phyloP scores from a whole-genome alignment of 2,113 vertebrate genomes.

The Narcine bancroftii region DNA sequence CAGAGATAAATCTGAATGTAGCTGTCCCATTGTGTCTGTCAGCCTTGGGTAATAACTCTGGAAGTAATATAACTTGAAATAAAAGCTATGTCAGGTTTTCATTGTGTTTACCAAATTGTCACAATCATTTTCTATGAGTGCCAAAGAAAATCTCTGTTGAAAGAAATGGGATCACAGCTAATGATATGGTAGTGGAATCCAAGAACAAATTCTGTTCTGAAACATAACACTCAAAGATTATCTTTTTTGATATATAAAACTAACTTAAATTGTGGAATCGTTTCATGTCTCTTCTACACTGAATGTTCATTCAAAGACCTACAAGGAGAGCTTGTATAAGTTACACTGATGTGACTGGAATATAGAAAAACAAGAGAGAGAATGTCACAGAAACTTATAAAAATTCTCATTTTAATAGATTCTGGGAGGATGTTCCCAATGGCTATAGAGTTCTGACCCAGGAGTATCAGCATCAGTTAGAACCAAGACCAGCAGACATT shows the following conservation, averaged over 20 bases:
- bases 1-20: constrained; percentile 29
- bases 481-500: too few relatives aligned
- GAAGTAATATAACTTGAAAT: constrained; percentile 19
- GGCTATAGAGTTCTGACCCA: too few relatives aligned
- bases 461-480: too few relatives aligned
- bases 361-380: too few relatives aligned
- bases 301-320: not conserved
- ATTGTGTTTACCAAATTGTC: not conserved
- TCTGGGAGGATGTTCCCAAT: too few relatives aligned
- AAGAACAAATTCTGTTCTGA: constrained; percentile 3
- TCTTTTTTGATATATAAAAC: not conserved
- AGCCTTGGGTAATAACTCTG: constrained; percentile 29
- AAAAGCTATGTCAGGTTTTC: not conserved
- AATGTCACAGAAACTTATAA: too few relatives aligned
- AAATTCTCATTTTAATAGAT: too few relatives aligned
- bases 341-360: too few relatives aligned
- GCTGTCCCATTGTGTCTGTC: constrained; percentile 7
- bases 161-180: not conserved
- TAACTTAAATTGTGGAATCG: not conserved
- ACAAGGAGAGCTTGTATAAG: not conserved
- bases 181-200: not conserved
- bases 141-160: not conserved
- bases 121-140: not conserved
- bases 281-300: not conserved
- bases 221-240: not conserved